Percentiles rank a stretch among this genome's conserved stretches.
Evolutionary conservation across 2,797 vertebrate species (phyloP).

Genomic region (Hypotaenidia okinawae): DNA sequence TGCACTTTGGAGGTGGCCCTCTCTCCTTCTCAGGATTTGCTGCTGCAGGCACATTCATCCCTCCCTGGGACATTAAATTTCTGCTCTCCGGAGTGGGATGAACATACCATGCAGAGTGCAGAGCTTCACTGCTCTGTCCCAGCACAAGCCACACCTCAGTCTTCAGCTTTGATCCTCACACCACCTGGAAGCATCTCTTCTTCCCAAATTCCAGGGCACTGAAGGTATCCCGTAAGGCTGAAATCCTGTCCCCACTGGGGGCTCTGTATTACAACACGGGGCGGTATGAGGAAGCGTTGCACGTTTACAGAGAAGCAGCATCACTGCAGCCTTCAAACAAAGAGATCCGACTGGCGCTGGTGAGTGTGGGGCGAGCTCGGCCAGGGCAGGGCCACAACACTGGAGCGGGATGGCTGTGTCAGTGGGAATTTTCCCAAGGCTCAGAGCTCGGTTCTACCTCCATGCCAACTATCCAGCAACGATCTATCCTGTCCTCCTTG

Average conservation of each 20-base stretch:
- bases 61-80: not conserved
- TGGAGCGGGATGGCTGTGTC: too few species aligned
- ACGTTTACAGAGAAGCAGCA: slow-evolving; percentile 88
- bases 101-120: not conserved
- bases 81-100: not conserved
- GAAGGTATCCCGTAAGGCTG: slow-evolving; percentile 86
- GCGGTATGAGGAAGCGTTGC: slow-evolving; percentile 88
- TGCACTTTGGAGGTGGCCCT: not conserved
- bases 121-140: not conserved
- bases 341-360: slow-evolving; percentile 91
- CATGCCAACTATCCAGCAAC: accelerated
- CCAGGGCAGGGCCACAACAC: accelerated
- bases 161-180: not conserved
- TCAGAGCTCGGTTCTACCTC: not conserved
- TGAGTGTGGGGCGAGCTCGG: slow-evolving; percentile 50
- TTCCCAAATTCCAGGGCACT: slow-evolving; percentile 81
- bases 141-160: accelerated
- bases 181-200: not conserved
- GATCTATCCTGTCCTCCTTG: not conserved
- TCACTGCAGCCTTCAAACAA: slow-evolving; percentile 84
- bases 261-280: slow-evolving; percentile 97
- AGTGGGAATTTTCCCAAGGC: not conserved
- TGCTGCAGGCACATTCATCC: not conserved
- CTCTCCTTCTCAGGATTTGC: not conserved
- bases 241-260: slow-evolving; percentile 90